These are phyloP conservation scores for Ditylenchus weischeri DNA, from an alignment of 2,888 invertebrate species.

Conservation along the genomic window DNA sequence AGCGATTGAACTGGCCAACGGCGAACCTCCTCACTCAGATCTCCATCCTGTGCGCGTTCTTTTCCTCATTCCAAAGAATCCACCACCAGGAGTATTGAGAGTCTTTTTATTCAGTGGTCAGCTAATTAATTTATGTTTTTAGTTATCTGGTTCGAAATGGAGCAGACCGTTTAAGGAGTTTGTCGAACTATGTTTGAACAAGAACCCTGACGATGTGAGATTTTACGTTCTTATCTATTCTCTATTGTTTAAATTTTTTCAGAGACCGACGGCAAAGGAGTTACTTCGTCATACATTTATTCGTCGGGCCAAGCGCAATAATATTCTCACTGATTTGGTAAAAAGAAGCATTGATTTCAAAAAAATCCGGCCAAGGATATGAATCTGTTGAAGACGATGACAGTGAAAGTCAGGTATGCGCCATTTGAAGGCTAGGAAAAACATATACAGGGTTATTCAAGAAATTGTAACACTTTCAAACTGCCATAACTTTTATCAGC, in stretches of 20 bases:
- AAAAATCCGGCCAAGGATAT: conserved; percentile 20
- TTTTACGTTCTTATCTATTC: too few species aligned
- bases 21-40: conserved; percentile 96
- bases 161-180: conserved; percentile 88
- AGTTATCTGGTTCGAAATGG: conserved; percentile 75
- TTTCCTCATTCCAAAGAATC: conserved; percentile 92
- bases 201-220: conserved; percentile 96
- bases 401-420: conserved; percentile 41
- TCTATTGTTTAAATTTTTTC: conserved; percentile 53
- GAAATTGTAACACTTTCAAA: too few species aligned
- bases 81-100: conserved; percentile 73
- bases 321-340: conserved; percentile 93
- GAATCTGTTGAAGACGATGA: conserved; percentile 56
- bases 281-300: conserved; percentile 94
- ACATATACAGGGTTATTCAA: too few species aligned
- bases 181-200: conserved; percentile 93
- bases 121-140: not conserved
- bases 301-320: conserved; percentile 94
- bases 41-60: conserved; percentile 86
- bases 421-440: too few species aligned
- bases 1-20: conserved; percentile 91
- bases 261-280: conserved; percentile 97
- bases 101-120: too few species aligned
- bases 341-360: conserved; percentile 64
- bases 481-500: too few species aligned